Evolutionary conservation across 1,140 invertebrate genomes (phyloP).

Genomic region (Drosophila micromelanica): DNA sequence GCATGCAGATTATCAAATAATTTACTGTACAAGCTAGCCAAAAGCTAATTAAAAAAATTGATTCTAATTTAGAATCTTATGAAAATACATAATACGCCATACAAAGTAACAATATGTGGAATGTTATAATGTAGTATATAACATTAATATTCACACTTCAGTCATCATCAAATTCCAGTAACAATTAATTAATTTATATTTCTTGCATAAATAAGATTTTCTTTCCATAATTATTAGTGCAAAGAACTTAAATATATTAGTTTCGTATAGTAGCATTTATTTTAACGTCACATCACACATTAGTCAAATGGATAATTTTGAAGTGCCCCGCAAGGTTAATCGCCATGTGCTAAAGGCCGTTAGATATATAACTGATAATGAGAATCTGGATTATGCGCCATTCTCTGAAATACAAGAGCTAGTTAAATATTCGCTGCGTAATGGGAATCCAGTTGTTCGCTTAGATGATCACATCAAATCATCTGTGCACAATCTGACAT

Average conservation of each 20-base stretch:
- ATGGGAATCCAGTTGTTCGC: slow-evolving; percentile 14
- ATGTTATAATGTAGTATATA: no score
- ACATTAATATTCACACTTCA: no score
- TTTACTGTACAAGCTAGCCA: not conserved
- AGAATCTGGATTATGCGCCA: slow-evolving; percentile 11
- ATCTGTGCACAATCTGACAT: slow-evolving; percentile 16
- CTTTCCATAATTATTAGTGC: no score
- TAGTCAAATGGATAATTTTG: slow-evolving; percentile 45
- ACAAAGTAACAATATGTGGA: no score
- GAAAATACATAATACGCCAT: no score
- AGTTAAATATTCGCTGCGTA: slow-evolving; percentile 27
- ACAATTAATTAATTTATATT: no score
- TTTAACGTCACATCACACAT: not conserved
- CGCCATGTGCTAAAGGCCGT: slow-evolving; percentile 38
- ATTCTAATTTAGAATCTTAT: not conserved
- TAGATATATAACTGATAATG: not conserved
- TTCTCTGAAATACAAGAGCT: slow-evolving; percentile 1
- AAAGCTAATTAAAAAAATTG: not conserved
- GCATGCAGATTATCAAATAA: no score
- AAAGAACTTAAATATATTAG: no score
- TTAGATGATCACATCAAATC: slow-evolving; percentile 10
- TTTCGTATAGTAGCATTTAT: not conserved
- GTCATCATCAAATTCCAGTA: no score
- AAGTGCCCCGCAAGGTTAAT: slow-evolving; percentile 30
- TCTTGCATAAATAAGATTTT: no score